phyloP scores from a whole-genome alignment of 1,140 invertebrate species.

The Cydia amplana region DNA sequence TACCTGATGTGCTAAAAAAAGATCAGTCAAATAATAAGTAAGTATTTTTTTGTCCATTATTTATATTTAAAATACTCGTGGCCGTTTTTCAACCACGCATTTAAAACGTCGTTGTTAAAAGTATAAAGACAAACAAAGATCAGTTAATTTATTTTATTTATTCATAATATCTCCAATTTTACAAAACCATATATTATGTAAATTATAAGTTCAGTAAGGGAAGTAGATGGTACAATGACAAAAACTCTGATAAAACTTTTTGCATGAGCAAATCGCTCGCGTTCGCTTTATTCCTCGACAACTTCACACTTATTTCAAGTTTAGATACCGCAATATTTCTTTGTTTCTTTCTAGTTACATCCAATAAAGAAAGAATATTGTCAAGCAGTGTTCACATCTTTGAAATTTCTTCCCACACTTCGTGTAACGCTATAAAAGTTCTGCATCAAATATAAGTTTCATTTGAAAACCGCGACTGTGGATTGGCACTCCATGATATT shows the following conservation, averaged over 20 bases:
- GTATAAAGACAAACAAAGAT: too few species aligned
- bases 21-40: too few species aligned
- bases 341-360: neutral
- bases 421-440: neutral
- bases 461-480: conserved; percentile 2
- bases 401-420: neutral
- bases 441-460: conserved; percentile 3
- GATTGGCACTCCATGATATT: conserved; percentile 13
- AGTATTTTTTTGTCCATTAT: too few species aligned
- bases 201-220: too few species aligned
- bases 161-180: too few species aligned
- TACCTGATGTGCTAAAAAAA: too few species aligned
- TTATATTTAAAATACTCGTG: too few species aligned
- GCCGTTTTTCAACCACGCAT: too few species aligned
- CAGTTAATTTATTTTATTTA: too few species aligned
- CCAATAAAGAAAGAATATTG: neutral
- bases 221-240: neutral
- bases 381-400: neutral
- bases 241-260: neutral
- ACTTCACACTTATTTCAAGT: neutral
- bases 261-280: neutral
- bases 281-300: neutral
- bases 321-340: neutral
- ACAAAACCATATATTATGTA: too few species aligned
- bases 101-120: too few species aligned